Evolutionary conservation across 2,113 vertebrate species (phyloP).

Genomic region (Gnathonemus longibarbis): DNA sequence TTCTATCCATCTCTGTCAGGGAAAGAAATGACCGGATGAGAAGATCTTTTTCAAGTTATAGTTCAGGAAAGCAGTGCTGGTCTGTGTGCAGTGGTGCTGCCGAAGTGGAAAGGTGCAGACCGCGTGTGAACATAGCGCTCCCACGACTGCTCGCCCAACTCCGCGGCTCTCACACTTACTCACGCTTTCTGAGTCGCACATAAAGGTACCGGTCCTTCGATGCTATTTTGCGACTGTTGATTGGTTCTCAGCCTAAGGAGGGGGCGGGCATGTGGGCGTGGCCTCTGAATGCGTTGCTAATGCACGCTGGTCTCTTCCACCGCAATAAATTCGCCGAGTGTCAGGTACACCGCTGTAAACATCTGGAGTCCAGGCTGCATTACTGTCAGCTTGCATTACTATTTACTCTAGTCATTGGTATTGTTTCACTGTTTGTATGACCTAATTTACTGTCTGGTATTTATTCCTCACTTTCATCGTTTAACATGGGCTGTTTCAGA

Average conservation of each 20-base stretch:
- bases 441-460: background rate
- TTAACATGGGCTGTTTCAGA: background rate
- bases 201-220: background rate
- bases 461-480: background rate
- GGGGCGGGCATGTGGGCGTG: background rate
- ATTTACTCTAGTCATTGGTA: background rate
- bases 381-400: background rate
- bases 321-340: background rate
- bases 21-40: background rate
- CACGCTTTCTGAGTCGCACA: background rate
- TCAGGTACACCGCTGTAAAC: background rate
- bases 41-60: background rate
- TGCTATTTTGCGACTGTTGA: background rate
- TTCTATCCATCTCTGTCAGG: background rate
- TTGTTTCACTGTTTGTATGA: background rate
- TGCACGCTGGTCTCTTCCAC: no score
- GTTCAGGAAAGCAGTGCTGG: background rate
- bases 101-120: background rate
- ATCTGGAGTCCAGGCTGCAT: background rate
- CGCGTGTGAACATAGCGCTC: background rate
- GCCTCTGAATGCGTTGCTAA: background rate
- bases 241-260: background rate
- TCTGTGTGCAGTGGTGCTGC: background rate
- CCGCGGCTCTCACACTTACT: background rate
- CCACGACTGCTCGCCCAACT: background rate